Conservation (phyloP, 2,113 vertebrate genomes). For the Turdus rufiventris region DNA sequence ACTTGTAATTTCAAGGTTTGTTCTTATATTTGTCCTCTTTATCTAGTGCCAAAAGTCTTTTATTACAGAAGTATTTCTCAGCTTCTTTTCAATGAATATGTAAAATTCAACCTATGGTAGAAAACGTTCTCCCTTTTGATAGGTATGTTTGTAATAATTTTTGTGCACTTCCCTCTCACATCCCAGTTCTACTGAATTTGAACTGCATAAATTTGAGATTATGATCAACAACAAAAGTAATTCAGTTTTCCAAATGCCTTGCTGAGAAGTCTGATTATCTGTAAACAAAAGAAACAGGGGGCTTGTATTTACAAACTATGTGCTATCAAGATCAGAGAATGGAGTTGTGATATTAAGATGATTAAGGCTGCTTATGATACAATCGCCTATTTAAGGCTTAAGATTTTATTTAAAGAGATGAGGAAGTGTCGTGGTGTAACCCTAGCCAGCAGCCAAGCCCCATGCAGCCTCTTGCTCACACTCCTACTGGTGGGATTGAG, state of each 20-base stretch:
- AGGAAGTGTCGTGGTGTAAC: neutral
- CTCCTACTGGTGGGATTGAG: neutral
- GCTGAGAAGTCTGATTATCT: neutral
- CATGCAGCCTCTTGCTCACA: accelerated
- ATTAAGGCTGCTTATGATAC: neutral
- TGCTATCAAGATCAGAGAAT: neutral
- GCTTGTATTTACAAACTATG: neutral
- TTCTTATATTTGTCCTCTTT: neutral
- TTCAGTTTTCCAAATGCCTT: neutral
- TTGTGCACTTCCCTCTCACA: neutral
- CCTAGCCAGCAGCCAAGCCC: neutral
- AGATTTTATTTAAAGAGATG: neutral
- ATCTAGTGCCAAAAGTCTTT: neutral
- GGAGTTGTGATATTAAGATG: neutral
- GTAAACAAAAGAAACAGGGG: neutral
- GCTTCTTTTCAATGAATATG: neutral
- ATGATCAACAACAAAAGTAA: neutral
- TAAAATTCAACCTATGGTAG: neutral
- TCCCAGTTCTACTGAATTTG: neutral
- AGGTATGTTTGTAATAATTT: neutral
- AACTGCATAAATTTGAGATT: neutral
- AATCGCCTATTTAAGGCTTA: neutral
- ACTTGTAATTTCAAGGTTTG: neutral
- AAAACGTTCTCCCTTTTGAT: neutral
- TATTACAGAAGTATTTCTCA: neutral